Base-by-base conservation (phyloP, 1,140 invertebrate genomes). In the Apis cerana region DNA sequence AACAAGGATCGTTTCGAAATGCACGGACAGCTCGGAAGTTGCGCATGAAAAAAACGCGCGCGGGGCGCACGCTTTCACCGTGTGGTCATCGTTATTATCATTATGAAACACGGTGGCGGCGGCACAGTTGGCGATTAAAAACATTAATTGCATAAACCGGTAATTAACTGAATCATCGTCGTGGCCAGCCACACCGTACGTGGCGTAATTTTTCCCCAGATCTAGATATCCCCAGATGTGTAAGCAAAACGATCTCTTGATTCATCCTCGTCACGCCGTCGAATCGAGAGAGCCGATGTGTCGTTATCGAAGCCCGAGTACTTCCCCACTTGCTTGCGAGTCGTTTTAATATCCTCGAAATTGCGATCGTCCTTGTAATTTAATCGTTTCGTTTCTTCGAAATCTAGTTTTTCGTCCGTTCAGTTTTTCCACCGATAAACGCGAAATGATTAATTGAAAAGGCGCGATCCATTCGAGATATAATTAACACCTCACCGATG, bases 91-190 rank as follows among this genome's bases (percentile, higher is more conserved):
- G 61, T 87, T 83, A 76, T 68, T 67, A 86, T 74, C 54, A 87
- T 87, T 87, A 83, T 83, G 85, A 87, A 83, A 87, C 75, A 75
- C 85, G 56, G 68, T 75, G 72, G 59, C 64, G 72, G 59, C 64
- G 56, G 67, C 33, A 27, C 64, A n/a, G 67, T 59, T 27, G 54
- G 59, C 52, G 81, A 86, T 87, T 87, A 87, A 86, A 86, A 86
- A 75, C 75, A 79, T 87, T 61, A 82, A 82, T 87, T 86, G 82
- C 85, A 80, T 75, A 82, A 87, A 87, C 70, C 70, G 19, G 70
- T 86, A 86, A 87, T 87, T 87, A 87, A 83, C 70, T 62, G 50
- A 79, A 80, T 65, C 74, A 87, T 82, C 82, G 71, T 33, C 72
- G 74, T 1, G 56, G 33, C 48, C 13, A 27, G 56, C 19, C 43